These are phyloP conservation scores for Myrmecophaga tridactyla DNA, from an alignment of 2,113 vertebrate genomes.

Conservation along the genomic window DNA sequence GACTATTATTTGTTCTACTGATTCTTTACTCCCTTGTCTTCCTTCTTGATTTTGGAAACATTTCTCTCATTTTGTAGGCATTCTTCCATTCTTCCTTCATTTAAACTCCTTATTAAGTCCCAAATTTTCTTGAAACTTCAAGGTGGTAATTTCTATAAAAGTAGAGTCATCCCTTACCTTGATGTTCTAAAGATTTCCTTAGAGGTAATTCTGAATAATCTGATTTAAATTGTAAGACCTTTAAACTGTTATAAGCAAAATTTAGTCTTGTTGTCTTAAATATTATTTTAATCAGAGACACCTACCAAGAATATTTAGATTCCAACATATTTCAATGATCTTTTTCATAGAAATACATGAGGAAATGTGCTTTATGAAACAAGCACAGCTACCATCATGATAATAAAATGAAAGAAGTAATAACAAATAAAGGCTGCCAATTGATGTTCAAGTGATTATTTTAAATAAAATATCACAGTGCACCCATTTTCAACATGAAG, in stretches of 20 bases:
- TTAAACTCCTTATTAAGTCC: background rate
- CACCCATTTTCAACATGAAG: no score
- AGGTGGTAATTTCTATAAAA: background rate
- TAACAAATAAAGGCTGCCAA: background rate
- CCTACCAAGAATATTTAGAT: background rate
- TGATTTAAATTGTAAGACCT: background rate
- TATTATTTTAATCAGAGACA: background rate
- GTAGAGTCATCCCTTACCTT: background rate
- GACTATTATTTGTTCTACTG: background rate
- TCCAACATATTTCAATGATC: background rate
- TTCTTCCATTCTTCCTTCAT: background rate
- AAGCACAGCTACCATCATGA: background rate
- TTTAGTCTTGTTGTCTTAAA: background rate
- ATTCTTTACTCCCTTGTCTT: background rate
- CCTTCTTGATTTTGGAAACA: background rate
- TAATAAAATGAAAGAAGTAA: background rate
- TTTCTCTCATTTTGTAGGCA: background rate
- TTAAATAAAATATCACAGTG: background rate
- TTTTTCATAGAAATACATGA: background rate
- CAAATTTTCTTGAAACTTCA: background rate
- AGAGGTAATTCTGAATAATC: background rate
- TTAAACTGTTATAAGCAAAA: background rate
- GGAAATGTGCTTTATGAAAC: background rate
- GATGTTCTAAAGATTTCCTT: background rate
- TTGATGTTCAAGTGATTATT: background rate